A percentile compares a stretch with the other conserved stretches of the same genome.
Evolutionary conservation across 2,888 invertebrate genomes (phyloP).

Genomic region (Erebia ligea): DNA sequence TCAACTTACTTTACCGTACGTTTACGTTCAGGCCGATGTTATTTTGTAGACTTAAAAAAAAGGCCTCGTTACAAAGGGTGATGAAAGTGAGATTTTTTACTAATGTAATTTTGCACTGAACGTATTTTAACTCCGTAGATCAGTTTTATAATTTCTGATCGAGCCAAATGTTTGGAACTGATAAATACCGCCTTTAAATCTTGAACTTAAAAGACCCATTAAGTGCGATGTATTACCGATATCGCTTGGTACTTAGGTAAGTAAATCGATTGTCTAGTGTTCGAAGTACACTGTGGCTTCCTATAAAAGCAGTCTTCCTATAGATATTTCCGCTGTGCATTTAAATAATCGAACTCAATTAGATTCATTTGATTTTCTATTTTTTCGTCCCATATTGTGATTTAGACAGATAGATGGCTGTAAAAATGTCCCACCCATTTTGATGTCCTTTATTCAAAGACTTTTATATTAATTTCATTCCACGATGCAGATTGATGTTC

Average conservation of each 20-base stretch:
- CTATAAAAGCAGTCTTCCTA: conserved; percentile 82
- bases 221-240: conserved; percentile 74
- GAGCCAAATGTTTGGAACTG: conserved; percentile 81
- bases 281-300: conserved; percentile 79
- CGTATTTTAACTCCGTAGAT: conserved; percentile 71
- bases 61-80: conserved; percentile 45
- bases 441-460: conserved; percentile 41
- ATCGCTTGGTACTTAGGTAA: conserved; percentile 75
- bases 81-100: conserved; percentile 63
- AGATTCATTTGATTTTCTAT: conserved; percentile 32
- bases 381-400: conserved; percentile 34
- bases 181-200: conserved; percentile 76
- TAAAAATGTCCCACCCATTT: conserved; percentile 42
- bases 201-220: conserved; percentile 65
- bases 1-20: conserved; percentile 56
- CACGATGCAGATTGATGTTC: conserved; percentile 62
- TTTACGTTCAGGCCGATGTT: conserved; percentile 28
- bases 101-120: conserved; percentile 57
- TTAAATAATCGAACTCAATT: conserved; percentile 63
- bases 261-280: conserved; percentile 72
- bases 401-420: conserved; percentile 36
- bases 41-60: conserved; percentile 38
- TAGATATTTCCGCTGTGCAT: conserved; percentile 80
- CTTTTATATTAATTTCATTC: conserved; percentile 53
- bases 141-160: conserved; percentile 71